Evolutionary conservation across 2,888 invertebrate genomes (phyloP).

Genomic region (Bombylius major): DNA sequence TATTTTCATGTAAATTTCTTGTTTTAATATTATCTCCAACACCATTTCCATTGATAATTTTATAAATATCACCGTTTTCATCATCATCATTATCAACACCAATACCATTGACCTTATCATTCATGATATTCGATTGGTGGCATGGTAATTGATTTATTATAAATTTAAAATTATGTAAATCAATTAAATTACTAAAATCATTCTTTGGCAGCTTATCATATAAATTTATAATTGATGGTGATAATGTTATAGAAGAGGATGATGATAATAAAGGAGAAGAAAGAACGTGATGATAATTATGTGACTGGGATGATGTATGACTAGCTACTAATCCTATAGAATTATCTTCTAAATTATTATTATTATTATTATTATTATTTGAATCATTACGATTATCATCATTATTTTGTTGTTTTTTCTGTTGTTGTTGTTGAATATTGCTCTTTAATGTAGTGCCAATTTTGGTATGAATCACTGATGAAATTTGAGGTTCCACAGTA

Average conservation of each 20-base stretch:
- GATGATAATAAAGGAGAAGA: background rate
- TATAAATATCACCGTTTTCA: constrained; percentile 12
- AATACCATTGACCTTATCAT: constrained; percentile 21
- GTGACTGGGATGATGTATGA: background rate
- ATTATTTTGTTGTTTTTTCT: background rate
- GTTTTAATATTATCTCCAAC: too few species aligned
- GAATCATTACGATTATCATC: background rate
- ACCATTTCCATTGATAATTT: background rate
- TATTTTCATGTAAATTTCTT: background rate
- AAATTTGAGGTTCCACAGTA: constrained; percentile 5
- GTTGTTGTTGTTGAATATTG: background rate
- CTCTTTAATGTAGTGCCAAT: constrained; percentile 7
- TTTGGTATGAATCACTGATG: constrained; percentile 3
- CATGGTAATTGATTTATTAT: constrained; percentile 46
- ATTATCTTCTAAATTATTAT: background rate
- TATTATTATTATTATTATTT: background rate
- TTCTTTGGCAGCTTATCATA: constrained; percentile 17
- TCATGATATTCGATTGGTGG: constrained; percentile 1
- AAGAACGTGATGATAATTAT: too few species aligned
- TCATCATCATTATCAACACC: constrained; percentile 26
- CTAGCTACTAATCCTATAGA: background rate
- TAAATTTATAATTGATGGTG: background rate
- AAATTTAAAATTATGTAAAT: constrained; percentile 50
- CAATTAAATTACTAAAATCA: constrained; percentile 39
- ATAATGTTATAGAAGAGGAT: background rate